Evolutionary conservation across 2,888 invertebrate species (phyloP).

Genomic region (Phalera bucephala): DNA sequence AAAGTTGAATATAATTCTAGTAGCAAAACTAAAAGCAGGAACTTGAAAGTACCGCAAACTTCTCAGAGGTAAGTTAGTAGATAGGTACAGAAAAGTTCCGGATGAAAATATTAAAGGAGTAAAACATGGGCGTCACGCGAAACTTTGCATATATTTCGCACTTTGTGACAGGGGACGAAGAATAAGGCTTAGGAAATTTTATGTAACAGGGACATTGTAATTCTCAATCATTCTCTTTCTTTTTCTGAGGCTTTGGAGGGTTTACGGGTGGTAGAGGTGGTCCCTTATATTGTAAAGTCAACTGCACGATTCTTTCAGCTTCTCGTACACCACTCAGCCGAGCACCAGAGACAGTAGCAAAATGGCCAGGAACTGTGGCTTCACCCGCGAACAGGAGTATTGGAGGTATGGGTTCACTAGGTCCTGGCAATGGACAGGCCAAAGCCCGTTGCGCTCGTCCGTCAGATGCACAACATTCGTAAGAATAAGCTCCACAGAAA

Average conservation of each 20-base stretch:
- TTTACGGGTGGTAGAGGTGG: conserved; percentile 52
- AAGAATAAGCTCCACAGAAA: conserved; percentile 88
- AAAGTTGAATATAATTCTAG: conserved; percentile 33
- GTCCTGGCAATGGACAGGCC: conserved; percentile 85
- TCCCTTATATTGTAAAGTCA: conserved; percentile 79
- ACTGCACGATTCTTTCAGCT: conserved; percentile 87
- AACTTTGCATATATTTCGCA: conserved; percentile 27
- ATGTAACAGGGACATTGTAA: background rate
- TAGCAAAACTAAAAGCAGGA: conserved; percentile 48
- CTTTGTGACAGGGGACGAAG: conserved; percentile 7
- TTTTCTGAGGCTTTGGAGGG: conserved; percentile 6
- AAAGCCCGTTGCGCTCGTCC: conserved; percentile 73
- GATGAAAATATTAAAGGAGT: conserved; percentile 42
- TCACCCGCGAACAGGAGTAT: conserved; percentile 91
- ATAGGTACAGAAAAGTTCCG: conserved; percentile 33
- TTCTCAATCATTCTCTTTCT: conserved; percentile 7
- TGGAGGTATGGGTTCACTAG: conserved; percentile 85
- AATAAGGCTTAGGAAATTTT: conserved; percentile 5
- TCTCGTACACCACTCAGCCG: conserved; percentile 90
- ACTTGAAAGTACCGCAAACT: conserved; percentile 42
- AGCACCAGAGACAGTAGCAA: conserved; percentile 90
- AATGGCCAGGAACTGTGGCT: conserved; percentile 89
- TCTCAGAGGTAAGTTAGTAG: conserved; percentile 38
- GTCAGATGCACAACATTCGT: conserved; percentile 65
- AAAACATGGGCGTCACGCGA: conserved; percentile 14